A percentile compares a stretch with the other conserved stretches of the same genome.
phyloP scores from a whole-genome alignment of 2,797 vertebrate species.

The Hozukius guyotensis region DNA sequence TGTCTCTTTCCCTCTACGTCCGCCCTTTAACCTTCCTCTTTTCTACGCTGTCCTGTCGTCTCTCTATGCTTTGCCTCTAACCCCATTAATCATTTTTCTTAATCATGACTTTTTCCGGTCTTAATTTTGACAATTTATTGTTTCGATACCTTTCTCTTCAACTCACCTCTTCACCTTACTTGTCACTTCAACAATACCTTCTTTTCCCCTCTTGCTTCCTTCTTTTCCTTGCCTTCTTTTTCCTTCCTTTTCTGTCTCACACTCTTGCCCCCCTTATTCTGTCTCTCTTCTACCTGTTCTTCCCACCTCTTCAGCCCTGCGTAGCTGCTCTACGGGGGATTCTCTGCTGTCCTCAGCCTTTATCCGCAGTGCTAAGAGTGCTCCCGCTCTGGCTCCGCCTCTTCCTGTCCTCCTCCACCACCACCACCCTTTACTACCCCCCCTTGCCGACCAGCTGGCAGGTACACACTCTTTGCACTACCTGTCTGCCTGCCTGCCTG shows the following conservation, averaged over 20 bases:
- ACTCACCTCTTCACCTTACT: not conserved
- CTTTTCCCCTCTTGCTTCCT: not conserved
- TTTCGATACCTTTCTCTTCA: not conserved
- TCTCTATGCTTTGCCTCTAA: not conserved
- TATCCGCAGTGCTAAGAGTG: conserved; percentile 99
- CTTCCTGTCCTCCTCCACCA: conserved; percentile 84
- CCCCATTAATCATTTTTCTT: not conserved
- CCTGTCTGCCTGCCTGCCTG: conserved; percentile 62
- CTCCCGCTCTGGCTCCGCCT: conserved; percentile 99
- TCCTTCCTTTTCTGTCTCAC: conserved; percentile 31
- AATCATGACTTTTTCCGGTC: not conserved
- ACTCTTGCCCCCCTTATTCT: conserved; percentile 8
- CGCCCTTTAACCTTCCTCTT: not conserved
- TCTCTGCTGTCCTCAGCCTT: conserved; percentile 99
- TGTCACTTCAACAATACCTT: conserved; percentile 1
- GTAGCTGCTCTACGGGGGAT: conserved; percentile 99
- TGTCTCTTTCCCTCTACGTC: conserved; percentile 6
- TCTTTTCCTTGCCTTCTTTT: conserved; percentile 3
- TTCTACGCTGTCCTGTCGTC: not conserved
- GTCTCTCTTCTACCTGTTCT: conserved; percentile 73
- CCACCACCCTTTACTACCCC: conserved; percentile 99
- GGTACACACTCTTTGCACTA: conserved; percentile 90
- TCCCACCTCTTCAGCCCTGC: conserved; percentile 93
- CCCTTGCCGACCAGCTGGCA: conserved; percentile 99
- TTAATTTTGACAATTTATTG: not conserved